phyloP scores from a whole-genome alignment of 2,113 vertebrate species.

The Halcyon malimbica region DNA sequence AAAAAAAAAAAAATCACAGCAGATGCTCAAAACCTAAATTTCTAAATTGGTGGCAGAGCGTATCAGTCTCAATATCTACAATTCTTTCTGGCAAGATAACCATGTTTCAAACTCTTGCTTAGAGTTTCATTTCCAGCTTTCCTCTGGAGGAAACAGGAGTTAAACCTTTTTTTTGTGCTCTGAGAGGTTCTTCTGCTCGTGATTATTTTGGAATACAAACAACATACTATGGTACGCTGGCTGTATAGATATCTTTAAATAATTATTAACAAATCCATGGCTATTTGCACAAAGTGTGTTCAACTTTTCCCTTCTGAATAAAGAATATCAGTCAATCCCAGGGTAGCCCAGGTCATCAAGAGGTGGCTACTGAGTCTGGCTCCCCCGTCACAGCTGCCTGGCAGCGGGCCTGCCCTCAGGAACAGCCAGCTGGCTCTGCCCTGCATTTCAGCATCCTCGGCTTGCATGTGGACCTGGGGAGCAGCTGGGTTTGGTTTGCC shows the following conservation, averaged over 20 bases:
- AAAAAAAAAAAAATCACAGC: neutral
- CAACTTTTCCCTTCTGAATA: neutral
- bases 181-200: neutral
- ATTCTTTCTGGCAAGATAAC: neutral
- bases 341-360: constrained; percentile 21
- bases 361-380: constrained; percentile 28
- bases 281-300: neutral
- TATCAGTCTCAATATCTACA: neutral
- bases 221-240: neutral
- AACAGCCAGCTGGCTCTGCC: constrained; percentile 54
- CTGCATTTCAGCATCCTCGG: neutral
- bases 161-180: neutral
- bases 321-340: neutral
- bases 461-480: neutral
- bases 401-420: neutral
- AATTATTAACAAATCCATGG: neutral
- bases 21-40: neutral
- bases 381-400: constrained; percentile 41
- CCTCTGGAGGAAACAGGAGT: neutral
- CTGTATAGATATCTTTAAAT: neutral
- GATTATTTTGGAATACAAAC: neutral
- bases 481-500: constrained; percentile 34
- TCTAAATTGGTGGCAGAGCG: neutral
- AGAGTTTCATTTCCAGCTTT: neutral
- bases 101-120: neutral